A percentile compares a stretch with the other conserved stretches of the same genome.
Evolutionary conservation across 2,113 vertebrate species (phyloP).

Genomic region (Carettochelys insculpta): DNA sequence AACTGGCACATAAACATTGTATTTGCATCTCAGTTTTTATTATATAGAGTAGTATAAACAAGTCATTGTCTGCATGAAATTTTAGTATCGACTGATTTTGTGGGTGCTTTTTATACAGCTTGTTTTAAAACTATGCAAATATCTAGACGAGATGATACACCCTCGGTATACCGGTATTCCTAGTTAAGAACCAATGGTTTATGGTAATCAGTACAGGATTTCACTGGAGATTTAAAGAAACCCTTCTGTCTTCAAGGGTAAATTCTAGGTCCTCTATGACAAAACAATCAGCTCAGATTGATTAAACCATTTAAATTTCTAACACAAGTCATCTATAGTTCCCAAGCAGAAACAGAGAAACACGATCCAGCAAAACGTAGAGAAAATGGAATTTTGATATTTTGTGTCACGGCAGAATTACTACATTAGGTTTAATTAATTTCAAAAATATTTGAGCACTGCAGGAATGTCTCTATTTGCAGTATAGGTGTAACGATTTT

Average conservation of each 20-base stretch:
- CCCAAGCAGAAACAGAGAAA: background rate
- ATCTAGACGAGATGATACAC: too few relatives aligned
- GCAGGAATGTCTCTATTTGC: background rate
- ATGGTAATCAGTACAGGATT: background rate
- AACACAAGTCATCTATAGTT: background rate
- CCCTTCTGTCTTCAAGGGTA: background rate
- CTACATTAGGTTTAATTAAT: background rate
- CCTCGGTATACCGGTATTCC: too few relatives aligned
- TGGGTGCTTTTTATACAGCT: too few relatives aligned
- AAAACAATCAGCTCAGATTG: background rate
- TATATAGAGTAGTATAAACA: too few relatives aligned
- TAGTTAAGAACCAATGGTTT: background rate
- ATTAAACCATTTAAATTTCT: background rate
- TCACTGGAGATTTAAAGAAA: background rate
- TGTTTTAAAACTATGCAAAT: too few relatives aligned
- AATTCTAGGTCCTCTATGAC: background rate
- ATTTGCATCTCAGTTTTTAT: too few relatives aligned
- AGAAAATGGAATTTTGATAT: background rate
- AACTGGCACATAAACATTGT: too few relatives aligned
- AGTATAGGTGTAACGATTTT: background rate
- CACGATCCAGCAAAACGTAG: background rate
- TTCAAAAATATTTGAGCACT: background rate
- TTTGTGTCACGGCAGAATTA: background rate
- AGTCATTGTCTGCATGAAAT: too few relatives aligned
- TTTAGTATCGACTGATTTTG: too few relatives aligned